These are phyloP conservation scores for Ailuropoda melanoleuca DNA, from an alignment of 2,113 vertebrate species.

Conservation along the genomic window DNA sequence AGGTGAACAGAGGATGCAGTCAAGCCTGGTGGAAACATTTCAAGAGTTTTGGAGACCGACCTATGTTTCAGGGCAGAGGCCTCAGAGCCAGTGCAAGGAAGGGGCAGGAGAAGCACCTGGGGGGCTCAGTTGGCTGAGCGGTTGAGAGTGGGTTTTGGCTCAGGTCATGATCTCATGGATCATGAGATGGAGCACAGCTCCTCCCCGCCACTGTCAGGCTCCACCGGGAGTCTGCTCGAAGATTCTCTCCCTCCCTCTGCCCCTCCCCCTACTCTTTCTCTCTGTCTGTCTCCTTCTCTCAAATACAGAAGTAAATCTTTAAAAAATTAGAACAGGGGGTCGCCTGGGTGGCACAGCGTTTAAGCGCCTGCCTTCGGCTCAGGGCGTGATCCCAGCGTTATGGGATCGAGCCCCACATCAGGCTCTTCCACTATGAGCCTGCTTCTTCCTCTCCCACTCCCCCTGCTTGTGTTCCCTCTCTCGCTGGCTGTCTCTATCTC, in stretches of 20 bases:
- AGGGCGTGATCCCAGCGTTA: no score
- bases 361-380: no score
- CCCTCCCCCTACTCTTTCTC: no score
- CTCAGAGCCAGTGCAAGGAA: fast-evolving
- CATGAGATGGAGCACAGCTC: neutral
- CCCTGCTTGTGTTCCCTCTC: no score
- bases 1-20: neutral
- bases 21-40: neutral
- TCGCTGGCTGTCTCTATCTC: no score
- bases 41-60: neutral
- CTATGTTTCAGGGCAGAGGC: neutral
- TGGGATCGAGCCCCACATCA: no score
- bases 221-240: neutral
- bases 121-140: neutral
- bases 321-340: neutral
- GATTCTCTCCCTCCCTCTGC: neutral
- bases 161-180: neutral
- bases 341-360: no score
- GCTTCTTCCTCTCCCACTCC: no score
- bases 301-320: neutral
- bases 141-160: neutral
- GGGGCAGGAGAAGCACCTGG: neutral
- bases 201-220: neutral
- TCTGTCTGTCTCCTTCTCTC: neutral
- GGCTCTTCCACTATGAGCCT: no score